Conservation (phyloP, 2,888 invertebrate species). For the Torymus auratus region DNA sequence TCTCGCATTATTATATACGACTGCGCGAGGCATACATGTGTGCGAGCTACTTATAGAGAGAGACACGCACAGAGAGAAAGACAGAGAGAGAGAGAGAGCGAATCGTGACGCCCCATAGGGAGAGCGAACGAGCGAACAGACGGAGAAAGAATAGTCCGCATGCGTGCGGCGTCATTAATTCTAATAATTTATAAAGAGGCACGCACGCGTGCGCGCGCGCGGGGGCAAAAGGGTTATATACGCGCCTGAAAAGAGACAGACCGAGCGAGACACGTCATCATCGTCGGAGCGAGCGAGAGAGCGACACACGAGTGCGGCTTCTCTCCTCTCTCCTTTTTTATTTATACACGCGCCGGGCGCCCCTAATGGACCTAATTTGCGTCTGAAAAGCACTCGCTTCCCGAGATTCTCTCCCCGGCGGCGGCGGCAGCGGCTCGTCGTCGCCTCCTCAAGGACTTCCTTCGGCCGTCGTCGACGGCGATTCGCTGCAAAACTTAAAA, state of each 20-base stretch:
- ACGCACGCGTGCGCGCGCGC: constrained; percentile 68
- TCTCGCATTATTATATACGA: constrained; percentile 35
- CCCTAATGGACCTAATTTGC: constrained; percentile 75
- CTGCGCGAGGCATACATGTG: neutral
- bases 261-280: neutral
- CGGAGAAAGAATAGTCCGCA: constrained; percentile 63
- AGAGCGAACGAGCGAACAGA: constrained; percentile 54
- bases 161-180: constrained; percentile 75
- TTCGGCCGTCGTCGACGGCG: constrained; percentile 28
- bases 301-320: constrained; percentile 58
- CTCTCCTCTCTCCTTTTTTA: constrained; percentile 16
- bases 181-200: constrained; percentile 74
- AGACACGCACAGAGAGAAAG: neutral
- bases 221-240: constrained; percentile 34
- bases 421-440: constrained; percentile 57
- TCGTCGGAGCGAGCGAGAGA: constrained; percentile 30
- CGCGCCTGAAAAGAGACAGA: neutral
- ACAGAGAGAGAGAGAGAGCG: neutral
- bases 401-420: constrained; percentile 54
- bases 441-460: constrained; percentile 62
- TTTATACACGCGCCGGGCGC: constrained; percentile 65
- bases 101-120: constrained; percentile 64
- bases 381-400: constrained; percentile 69
- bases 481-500: constrained; percentile 48
- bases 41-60: constrained; percentile 40